Evolutionary conservation across 2,113 vertebrate species (phyloP).

Genomic region (Eupsittula cactorum): DNA sequence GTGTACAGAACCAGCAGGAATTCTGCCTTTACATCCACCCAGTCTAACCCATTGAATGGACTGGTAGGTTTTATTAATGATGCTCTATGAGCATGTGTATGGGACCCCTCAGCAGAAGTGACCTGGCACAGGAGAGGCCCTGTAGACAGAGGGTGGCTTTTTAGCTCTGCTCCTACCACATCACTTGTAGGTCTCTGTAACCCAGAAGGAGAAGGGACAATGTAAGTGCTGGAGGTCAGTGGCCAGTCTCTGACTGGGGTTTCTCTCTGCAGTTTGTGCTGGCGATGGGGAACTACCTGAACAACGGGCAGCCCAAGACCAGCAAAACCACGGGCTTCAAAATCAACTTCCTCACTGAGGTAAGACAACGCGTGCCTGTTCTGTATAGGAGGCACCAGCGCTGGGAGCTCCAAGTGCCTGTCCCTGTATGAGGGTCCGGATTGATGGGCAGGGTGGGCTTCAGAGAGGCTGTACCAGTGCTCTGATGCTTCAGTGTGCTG

Average conservation of each 20-base stretch:
- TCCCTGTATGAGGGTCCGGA: neutral
- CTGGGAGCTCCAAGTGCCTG: neutral
- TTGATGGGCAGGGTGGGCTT: rapidly evolving
- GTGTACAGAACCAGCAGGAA: neutral
- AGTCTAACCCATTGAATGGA: neutral
- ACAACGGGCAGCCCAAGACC: slow-evolving; percentile 93
- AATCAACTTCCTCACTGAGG: slow-evolving; percentile 98
- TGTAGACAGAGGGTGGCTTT: too few relatives aligned
- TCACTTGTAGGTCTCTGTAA: neutral
- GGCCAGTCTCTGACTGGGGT: neutral
- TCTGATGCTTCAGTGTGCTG: too few relatives aligned
- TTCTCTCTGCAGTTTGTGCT: slow-evolving; percentile 87
- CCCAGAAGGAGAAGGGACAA: neutral
- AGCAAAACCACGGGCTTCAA: slow-evolving; percentile 95
- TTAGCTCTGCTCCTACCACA: neutral
- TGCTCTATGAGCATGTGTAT: rapidly evolving
- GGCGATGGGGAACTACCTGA: slow-evolving; percentile 99
- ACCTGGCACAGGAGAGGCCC: neutral
- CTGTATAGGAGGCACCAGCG: rapidly evolving
- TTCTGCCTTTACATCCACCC: neutral
- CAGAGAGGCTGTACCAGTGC: neutral
- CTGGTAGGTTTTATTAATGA: neutral
- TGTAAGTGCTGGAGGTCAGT: neutral
- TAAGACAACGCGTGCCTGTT: neutral
- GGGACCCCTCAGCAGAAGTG: neutral